Base-by-base conservation (phyloP, 1,140 invertebrate species). In the Melanaphis sacchari region DNA sequence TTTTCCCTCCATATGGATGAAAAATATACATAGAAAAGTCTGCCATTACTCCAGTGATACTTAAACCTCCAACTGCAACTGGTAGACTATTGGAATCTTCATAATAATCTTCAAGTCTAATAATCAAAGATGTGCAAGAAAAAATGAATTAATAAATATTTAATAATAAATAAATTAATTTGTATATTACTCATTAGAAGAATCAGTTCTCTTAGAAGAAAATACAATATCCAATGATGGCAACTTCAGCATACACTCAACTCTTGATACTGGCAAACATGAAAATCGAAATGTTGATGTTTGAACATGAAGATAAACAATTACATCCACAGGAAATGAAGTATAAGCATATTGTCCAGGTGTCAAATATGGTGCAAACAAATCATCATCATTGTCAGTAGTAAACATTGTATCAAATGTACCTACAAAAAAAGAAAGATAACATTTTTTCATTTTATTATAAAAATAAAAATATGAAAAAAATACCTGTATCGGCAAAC, bases 1-100 rank as follows among this genome's bases (percentile, higher is more conserved):
- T 98, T 95, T 98, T 98, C 49, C 98, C 98, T 26, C 99, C 98
- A 95, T 99, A 99, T 0, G 99, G 99, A 96, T 99, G 99, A 96
- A 99, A 99, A 94, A 99, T 99, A 95, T 99, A 99, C 2, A 99
- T 97, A 2, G 98, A 99, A 95, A 99, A 99, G 95, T 99, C 98
- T 0, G 98, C 98, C 91, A 99, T 95, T 94, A 98, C 99, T 8
- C 98, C 98, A 0, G 98, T 99, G 0, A 99, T 98, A 95, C 98
- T 99, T 1, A 99, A 95, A 9, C 98, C 98, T 66, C 98, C 98
- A 93, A 97, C 97, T 0, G 97, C 97, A 9, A 97, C 96, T 11
- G 93, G 93, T 46, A 94, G 36, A 76, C 81, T 93, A 88, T 88
- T 88, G 11, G 90, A 54, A 36, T 94, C 93, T 94, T 92, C 96